A percentile compares a stretch with the other conserved stretches of the same genome.
Evolutionary conservation across 2,113 vertebrate species (phyloP).

Genomic region (Notarius lentiginosus): DNA sequence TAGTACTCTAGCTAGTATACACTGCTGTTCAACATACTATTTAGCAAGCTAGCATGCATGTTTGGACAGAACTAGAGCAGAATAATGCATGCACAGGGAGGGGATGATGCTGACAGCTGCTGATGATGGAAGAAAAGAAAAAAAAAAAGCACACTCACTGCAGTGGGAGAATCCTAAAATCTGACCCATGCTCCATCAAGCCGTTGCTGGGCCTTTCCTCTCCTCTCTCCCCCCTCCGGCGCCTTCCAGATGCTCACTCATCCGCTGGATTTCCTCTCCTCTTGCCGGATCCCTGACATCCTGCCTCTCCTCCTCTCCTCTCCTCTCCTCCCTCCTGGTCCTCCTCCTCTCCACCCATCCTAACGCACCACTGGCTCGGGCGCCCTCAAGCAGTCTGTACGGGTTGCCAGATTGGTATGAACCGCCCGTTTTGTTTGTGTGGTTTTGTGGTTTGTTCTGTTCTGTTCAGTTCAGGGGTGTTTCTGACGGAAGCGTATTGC

Average conservation of each 20-base stretch:
- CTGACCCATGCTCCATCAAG: conserved; percentile 84
- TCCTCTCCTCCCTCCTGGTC: conserved; percentile 5
- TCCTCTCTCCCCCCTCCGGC: conserved; percentile 56
- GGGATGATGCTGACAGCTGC: not conserved
- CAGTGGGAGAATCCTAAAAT: conserved; percentile 82
- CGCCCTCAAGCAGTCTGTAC: not conserved
- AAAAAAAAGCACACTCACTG: conserved; percentile 69
- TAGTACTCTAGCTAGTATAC: not conserved
- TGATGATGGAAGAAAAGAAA: not conserved
- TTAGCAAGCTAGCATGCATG: not conserved
- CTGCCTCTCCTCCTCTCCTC: conserved; percentile 27
- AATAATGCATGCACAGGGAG: conserved; percentile 16
- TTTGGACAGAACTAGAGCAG: too few relatives aligned
- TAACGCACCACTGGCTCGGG: not conserved
- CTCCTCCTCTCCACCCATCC: conserved; percentile 49
- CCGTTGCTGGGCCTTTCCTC: conserved; percentile 72
- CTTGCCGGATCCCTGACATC: conserved; percentile 48
- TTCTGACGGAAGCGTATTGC: too few relatives aligned
- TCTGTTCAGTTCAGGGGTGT: not conserved
- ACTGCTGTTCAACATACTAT: not conserved
- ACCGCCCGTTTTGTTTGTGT: not conserved
- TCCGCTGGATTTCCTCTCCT: conserved; percentile 51
- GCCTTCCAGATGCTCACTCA: conserved; percentile 44
- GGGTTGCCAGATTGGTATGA: conserved; percentile 11
- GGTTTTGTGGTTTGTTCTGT: not conserved